These are phyloP conservation scores for Tretioscincus oriximinensis DNA, from an alignment of 2,113 vertebrate genomes.

Conservation along the genomic window DNA sequence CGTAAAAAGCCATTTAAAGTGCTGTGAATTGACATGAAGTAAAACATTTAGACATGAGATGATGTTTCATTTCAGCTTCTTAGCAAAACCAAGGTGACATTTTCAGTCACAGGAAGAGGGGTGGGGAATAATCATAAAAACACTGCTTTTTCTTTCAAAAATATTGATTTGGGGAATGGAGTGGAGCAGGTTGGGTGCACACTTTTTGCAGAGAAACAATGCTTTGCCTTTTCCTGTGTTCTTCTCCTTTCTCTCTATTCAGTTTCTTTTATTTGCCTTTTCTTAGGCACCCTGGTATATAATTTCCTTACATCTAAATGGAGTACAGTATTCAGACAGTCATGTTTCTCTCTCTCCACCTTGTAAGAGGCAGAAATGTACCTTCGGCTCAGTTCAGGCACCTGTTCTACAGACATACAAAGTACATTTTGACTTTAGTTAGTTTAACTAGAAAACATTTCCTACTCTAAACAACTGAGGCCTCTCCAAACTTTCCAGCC, in stretches of 20 bases:
- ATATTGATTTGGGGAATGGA: neutral
- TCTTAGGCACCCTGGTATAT: neutral
- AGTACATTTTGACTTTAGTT: no score
- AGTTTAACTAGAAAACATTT: no score
- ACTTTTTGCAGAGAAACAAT: no score
- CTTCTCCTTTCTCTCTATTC: neutral
- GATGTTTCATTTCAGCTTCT: constrained; percentile 13
- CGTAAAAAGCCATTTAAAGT: constrained; percentile 11
- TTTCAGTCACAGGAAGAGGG: neutral
- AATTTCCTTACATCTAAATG: no score
- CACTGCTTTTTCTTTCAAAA: neutral
- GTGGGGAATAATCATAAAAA: no score
- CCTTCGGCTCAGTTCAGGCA: no score
- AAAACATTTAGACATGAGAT: constrained; percentile 16
- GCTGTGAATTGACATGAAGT: constrained; percentile 12
- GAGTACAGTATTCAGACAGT: no score
- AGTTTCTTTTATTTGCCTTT: neutral
- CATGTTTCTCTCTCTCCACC: no score
- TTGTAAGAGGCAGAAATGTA: no score
- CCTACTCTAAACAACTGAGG: no score
- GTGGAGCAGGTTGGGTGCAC: neutral
- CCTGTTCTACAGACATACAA: no score
- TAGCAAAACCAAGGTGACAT: constrained; percentile 3
- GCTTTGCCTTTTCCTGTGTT: neutral
- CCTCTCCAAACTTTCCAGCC: no score